Percentiles rank a stretch among this genome's conserved stretches.
Conservation (phyloP, 2,113 vertebrate species). For the Agapornis roseicollis region DNA sequence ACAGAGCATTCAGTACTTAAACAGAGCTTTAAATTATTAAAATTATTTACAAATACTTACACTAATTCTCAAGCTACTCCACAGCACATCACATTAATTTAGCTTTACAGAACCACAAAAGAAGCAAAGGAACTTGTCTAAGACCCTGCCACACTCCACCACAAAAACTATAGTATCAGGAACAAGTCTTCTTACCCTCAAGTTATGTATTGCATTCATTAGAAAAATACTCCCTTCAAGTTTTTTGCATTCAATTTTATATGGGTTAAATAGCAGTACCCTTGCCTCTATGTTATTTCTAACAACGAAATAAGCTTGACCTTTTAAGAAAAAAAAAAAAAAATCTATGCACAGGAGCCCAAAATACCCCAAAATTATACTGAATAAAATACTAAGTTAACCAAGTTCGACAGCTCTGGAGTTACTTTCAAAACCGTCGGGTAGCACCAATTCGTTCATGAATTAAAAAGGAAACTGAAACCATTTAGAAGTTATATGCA, state of each 20-base stretch:
- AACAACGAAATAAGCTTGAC: rapidly evolving
- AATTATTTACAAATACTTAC: background rate
- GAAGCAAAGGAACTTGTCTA: background rate
- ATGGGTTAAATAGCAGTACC: rapidly evolving
- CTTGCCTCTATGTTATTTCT: rapidly evolving
- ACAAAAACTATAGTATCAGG: background rate
- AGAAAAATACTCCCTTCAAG: rapidly evolving
- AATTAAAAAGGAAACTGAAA: background rate
- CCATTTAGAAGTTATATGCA: rapidly evolving
- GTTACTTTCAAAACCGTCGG: rapidly evolving
- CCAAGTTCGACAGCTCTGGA: background rate
- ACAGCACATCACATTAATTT: background rate
- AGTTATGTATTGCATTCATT: rapidly evolving
- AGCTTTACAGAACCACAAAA: background rate
- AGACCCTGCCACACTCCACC: background rate
- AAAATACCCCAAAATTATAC: rapidly evolving
- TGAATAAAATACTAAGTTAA: rapidly evolving
- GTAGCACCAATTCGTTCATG: rapidly evolving
- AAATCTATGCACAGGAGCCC: rapidly evolving
- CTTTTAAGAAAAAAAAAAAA: background rate
- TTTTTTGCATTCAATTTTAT: background rate
- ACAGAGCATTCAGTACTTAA: background rate
- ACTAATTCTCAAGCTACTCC: background rate
- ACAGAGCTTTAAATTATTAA: background rate
- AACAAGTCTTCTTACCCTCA: background rate